These are phyloP conservation scores for Gobio occitaniae DNA, from an alignment of 2,797 vertebrate genomes.

Conservation along the genomic window DNA sequence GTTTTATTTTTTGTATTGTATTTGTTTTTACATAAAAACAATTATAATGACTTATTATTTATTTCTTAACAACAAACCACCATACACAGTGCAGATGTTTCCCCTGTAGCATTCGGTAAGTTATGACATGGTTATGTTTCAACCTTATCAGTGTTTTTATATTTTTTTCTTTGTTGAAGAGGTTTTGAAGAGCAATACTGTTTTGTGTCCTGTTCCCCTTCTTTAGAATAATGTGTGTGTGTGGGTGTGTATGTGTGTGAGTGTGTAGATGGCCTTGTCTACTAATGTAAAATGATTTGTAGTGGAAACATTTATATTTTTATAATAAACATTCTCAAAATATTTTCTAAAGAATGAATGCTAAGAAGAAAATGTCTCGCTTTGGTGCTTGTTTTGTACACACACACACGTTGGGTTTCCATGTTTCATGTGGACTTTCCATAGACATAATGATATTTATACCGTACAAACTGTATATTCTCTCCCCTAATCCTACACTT, in stretches of 20 bases:
- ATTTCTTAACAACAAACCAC: conserved; percentile 60
- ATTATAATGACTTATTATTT: conserved; percentile 82
- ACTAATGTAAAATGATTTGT: conserved; percentile 99
- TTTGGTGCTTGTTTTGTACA: conserved; percentile 7
- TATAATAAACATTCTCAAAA: conserved; percentile 99
- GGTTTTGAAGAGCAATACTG: conserved; percentile 88
- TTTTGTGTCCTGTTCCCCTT: conserved; percentile 69
- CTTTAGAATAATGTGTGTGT: conserved; percentile 69
- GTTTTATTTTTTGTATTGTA: conserved; percentile 76
- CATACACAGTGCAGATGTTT: conserved; percentile 63
- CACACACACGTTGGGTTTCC: background rate
- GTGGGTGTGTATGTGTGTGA: conserved; percentile 80
- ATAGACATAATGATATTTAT: no score
- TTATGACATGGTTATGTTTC: conserved; percentile 82
- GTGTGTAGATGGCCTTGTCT: conserved; percentile 93
- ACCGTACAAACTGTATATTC: no score
- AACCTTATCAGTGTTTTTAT: conserved; percentile 83
- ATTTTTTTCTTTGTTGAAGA: conserved; percentile 87
- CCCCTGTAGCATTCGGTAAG: conserved; percentile 84
- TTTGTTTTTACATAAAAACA: conserved; percentile 80
- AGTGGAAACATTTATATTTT: conserved; percentile 99
- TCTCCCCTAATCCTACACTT: no score
- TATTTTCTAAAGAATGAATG: conserved; percentile 98
- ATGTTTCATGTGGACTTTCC: no score
- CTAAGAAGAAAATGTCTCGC: conserved; percentile 78